A percentile compares a stretch with the other conserved stretches of the same genome.
Conservation (phyloP, 2,113 vertebrate species). For the Semicossyphus pulcher region DNA sequence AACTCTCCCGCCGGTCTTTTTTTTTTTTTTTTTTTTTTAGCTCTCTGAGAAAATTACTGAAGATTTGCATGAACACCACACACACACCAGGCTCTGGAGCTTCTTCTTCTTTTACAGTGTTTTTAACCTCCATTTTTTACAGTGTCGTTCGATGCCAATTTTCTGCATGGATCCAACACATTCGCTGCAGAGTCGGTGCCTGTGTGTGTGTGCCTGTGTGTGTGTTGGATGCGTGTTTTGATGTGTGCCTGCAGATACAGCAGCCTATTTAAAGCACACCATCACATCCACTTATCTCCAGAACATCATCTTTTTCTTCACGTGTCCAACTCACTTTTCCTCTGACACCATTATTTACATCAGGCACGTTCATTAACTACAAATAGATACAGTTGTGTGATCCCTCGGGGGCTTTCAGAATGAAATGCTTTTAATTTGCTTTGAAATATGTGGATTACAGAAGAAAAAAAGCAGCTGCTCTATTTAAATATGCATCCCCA, state of each 20-base stretch:
- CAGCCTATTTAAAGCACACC: constrained; percentile 44
- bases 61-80: not conserved
- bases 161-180: constrained; percentile 34
- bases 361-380: constrained; percentile 40
- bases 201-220: constrained; percentile 1
- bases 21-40: too few relatives aligned
- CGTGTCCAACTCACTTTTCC: constrained; percentile 12
- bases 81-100: not conserved
- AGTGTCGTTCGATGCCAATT: not conserved
- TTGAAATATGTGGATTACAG: constrained; percentile 64
- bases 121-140: not conserved
- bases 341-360: constrained; percentile 49
- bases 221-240: constrained; percentile 21
- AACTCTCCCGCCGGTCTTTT: not conserved
- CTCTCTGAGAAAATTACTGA: not conserved
- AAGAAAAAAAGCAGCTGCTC: constrained; percentile 41
- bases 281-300: constrained; percentile 49
- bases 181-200: constrained; percentile 5
- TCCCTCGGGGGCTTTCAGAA: constrained; percentile 25
- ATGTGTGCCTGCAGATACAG: constrained; percentile 36
- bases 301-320: not conserved
- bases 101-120: not conserved
- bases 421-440: constrained; percentile 55
- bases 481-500: constrained; percentile 62
- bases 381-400: constrained; percentile 36